A percentile compares a stretch with the other conserved stretches of the same genome.
phyloP scores from a whole-genome alignment of 2,888 invertebrate genomes.

The Volucella inanis region DNA sequence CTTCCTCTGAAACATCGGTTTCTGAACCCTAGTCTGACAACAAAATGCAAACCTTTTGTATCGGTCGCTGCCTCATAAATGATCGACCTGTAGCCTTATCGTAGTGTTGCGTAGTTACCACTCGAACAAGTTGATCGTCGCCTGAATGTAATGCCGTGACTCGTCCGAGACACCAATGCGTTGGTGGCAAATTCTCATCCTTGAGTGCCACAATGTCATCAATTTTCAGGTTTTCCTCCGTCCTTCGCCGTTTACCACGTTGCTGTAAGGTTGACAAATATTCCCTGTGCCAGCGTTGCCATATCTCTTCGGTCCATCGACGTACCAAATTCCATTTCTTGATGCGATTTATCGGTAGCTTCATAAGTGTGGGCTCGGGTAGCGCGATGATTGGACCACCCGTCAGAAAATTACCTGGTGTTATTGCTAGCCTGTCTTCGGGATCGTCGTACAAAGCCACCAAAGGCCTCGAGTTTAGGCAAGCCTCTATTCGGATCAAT shows the following conservation, averaged over 20 bases:
- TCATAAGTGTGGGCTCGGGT: constrained; percentile 13
- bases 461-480: constrained; percentile 34
- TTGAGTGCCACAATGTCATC: constrained; percentile 76
- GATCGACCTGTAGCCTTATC: constrained; percentile 21
- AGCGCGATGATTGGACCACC: constrained; percentile 34
- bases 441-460: constrained; percentile 22
- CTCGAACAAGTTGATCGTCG: constrained; percentile 75
- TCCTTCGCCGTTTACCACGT: constrained; percentile 30
- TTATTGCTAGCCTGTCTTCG: constrained; percentile 19
- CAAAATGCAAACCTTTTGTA: constrained; percentile 22
- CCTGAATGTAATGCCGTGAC: constrained; percentile 75
- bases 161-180: constrained; percentile 76
- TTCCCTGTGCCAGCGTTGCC: too few relatives aligned
- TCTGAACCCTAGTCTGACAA: constrained; percentile 25
- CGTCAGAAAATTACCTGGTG: constrained; percentile 22
- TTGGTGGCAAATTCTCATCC: constrained; percentile 75
- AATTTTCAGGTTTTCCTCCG: constrained; percentile 32
- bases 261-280: constrained; percentile 29
- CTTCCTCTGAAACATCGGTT: constrained; percentile 38
- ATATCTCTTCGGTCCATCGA: constrained; percentile 37
- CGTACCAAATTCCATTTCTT: constrained; percentile 30
- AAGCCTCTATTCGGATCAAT: constrained; percentile 32
- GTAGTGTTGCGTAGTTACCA: constrained; percentile 41
- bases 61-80: constrained; percentile 14
- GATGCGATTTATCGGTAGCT: constrained; percentile 17